These are phyloP conservation scores for Lepus oiostolus DNA, from an alignment of 2,797 vertebrate genomes.

Conservation along the genomic window DNA sequence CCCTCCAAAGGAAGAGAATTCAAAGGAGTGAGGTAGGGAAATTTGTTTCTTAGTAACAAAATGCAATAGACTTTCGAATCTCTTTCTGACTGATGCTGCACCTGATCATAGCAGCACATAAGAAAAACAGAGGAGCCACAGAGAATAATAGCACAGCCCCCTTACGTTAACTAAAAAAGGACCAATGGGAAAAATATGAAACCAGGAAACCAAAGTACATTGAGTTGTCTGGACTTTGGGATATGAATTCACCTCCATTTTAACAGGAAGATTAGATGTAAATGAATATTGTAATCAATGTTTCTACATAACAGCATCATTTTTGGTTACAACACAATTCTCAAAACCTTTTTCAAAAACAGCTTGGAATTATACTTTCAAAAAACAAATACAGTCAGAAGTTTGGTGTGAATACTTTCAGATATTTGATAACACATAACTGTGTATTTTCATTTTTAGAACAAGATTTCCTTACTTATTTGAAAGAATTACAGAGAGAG, in stretches of 20 bases:
- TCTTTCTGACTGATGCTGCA: background rate
- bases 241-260: background rate
- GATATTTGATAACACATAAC: background rate
- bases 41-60: conserved; percentile 34
- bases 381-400: background rate
- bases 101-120: background rate
- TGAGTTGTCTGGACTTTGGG: background rate
- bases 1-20: conserved; percentile 9
- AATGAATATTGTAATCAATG: background rate
- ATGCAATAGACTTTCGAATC: background rate
- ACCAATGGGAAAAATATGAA: background rate
- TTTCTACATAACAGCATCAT: background rate
- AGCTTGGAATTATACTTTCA: background rate
- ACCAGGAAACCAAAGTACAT: background rate
- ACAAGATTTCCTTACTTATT: too few relatives aligned
- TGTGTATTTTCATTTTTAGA: background rate
- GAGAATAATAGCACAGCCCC: background rate
- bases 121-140: background rate
- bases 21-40: background rate
- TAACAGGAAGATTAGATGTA: conserved; percentile 12
- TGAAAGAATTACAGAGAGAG: too few relatives aligned
- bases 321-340: conserved; percentile 22
- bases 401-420: background rate
- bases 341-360: background rate
- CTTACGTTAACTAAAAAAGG: background rate